Evolutionary conservation across 2,113 vertebrate species (phyloP).

Genomic region (Ceratotherium simum): DNA sequence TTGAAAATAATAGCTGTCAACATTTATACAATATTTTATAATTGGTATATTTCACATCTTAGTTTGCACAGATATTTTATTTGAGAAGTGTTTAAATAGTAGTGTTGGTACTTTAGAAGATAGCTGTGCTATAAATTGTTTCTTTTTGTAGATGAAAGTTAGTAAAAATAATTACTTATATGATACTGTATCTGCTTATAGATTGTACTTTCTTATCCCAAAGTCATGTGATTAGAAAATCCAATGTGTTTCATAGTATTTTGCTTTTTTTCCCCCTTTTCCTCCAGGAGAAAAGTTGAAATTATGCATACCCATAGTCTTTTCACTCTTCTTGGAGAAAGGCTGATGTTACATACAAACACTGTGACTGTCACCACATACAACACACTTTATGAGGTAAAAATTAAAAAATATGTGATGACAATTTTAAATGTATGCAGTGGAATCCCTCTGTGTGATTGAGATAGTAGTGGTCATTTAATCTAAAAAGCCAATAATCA

Average conservation of each 20-base stretch:
- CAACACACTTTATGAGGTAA: slow-evolving; percentile 98
- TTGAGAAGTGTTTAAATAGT: not conserved
- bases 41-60: not conserved
- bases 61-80: not conserved
- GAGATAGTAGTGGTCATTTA: not conserved
- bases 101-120: not conserved
- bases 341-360: slow-evolving; percentile 95
- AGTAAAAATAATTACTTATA: not conserved
- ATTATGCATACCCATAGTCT: slow-evolving; percentile 99
- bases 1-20: not conserved
- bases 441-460: not conserved
- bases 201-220: not conserved
- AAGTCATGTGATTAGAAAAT: not conserved
- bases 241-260: not conserved
- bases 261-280: slow-evolving; percentile 36
- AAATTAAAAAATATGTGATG: not conserved
- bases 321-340: slow-evolving; percentile 96
- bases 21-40: not conserved
- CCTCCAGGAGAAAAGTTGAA: slow-evolving; percentile 95
- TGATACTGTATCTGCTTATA: not conserved
- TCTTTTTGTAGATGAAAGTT: not conserved
- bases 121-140: not conserved
- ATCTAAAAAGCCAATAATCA: not conserved
- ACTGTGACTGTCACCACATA: slow-evolving; percentile 96
- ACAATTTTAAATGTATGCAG: not conserved